These are phyloP conservation scores for Tupaia chinensis DNA, from an alignment of 2,113 vertebrate species.

Conservation along the genomic window DNA sequence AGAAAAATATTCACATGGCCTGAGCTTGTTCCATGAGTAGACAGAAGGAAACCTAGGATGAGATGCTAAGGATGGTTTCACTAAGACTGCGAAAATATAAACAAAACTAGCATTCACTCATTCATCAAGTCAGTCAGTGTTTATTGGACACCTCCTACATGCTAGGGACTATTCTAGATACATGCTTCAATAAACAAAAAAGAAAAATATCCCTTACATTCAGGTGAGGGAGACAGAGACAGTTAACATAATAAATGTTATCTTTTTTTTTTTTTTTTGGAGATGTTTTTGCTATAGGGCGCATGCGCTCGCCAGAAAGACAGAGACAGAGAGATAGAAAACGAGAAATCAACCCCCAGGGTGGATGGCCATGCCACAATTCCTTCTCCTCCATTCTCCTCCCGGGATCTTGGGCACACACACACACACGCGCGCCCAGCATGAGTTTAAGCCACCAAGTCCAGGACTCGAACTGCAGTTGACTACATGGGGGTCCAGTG, in stretches of 20 bases:
- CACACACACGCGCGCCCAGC: no score
- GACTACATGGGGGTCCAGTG: no score
- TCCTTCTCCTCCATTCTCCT: no score
- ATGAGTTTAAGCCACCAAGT: no score
- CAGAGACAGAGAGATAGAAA: no score
- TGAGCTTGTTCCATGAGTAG: background rate
- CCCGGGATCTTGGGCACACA: no score
- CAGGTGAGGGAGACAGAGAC: background rate
- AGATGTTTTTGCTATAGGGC: no score
- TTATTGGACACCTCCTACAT: background rate
- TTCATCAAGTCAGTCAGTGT: background rate
- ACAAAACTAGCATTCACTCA: background rate
- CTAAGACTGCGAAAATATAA: background rate
- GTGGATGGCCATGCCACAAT: no score
- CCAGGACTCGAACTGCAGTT: no score
- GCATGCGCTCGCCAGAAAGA: no score
- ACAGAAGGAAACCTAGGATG: background rate
- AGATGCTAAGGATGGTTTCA: background rate
- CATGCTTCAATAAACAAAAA: background rate
- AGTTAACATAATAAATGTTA: background rate
- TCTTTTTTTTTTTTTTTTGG: no score
- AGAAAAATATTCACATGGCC: background rate
- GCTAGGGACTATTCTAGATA: background rate
- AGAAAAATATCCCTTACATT: background rate
- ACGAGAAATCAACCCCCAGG: no score